These are phyloP conservation scores for Typhlomys cinereus DNA, from an alignment of 2,113 vertebrate species.

Conservation along the genomic window DNA sequence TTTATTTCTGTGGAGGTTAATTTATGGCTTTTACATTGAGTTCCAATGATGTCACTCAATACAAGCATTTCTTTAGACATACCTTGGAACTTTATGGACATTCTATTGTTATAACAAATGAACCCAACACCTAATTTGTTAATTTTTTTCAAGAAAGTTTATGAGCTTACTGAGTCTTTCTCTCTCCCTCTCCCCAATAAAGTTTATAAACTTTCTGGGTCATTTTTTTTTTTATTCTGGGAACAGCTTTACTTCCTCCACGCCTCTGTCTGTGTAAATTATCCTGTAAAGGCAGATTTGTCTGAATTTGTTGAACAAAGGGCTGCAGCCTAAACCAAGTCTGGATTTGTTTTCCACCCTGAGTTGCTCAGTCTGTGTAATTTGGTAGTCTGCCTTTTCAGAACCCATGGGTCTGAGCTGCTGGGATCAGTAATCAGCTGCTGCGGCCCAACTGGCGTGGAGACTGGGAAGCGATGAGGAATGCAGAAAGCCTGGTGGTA, in stretches of 20 bases:
- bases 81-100: not conserved
- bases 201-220: not conserved
- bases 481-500: not conserved
- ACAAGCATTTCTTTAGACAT: not conserved
- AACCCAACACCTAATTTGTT: not conserved
- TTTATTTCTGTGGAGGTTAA: not conserved
- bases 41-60: not conserved
- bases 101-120: slow-evolving; percentile 1
- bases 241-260: not conserved
- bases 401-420: not conserved
- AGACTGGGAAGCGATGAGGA: fast-evolving
- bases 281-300: not conserved
- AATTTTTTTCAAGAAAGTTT: slow-evolving; percentile 17
- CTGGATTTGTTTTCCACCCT: not conserved
- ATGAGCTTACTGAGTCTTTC: not conserved
- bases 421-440: not conserved
- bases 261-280: not conserved
- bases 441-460: not conserved
- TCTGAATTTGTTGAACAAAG: slow-evolving; percentile 49
- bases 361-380: slow-evolving; percentile 49
- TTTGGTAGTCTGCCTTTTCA: slow-evolving; percentile 40
- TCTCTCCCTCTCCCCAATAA: fast-evolving
- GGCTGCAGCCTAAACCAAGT: not conserved
- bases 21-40: not conserved
- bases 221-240: not conserved